These are phyloP conservation scores for Heterohyrax brucei DNA, from an alignment of 2,797 vertebrate species.

Conservation along the genomic window DNA sequence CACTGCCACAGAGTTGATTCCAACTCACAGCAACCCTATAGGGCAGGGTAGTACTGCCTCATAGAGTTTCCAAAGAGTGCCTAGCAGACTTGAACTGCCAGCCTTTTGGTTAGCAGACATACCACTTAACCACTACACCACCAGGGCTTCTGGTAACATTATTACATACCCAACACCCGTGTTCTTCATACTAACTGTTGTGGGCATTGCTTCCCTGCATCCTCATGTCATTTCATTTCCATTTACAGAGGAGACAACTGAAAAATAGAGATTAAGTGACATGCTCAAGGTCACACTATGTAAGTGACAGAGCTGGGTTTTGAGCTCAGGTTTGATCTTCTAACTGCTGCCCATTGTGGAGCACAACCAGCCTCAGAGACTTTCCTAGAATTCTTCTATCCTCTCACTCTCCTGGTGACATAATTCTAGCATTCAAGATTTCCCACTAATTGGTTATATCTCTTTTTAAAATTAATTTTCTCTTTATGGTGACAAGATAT, in stretches of 20 bases:
- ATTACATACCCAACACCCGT: not conserved
- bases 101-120: no score
- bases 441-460: not conserved
- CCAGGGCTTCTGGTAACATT: no score
- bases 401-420: not conserved
- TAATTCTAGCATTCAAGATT: not conserved
- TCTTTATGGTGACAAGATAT: no score
- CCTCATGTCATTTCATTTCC: not conserved
- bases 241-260: not conserved
- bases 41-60: no score
- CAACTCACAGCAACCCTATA: no score
- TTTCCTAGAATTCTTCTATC: conserved; percentile 32
- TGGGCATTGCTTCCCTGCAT: not conserved
- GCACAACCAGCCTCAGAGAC: not conserved
- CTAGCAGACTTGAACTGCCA: no score
- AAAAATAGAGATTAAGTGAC: not conserved
- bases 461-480: no score
- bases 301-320: not conserved
- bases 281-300: not conserved
- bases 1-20: no score
- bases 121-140: no score
- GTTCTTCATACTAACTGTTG: not conserved
- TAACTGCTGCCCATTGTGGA: not conserved
- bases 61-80: no score
- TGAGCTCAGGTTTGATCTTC: not conserved